These are phyloP conservation scores for Entelurus aequoreus DNA, from an alignment of 2,113 vertebrate genomes.

Conservation along the genomic window DNA sequence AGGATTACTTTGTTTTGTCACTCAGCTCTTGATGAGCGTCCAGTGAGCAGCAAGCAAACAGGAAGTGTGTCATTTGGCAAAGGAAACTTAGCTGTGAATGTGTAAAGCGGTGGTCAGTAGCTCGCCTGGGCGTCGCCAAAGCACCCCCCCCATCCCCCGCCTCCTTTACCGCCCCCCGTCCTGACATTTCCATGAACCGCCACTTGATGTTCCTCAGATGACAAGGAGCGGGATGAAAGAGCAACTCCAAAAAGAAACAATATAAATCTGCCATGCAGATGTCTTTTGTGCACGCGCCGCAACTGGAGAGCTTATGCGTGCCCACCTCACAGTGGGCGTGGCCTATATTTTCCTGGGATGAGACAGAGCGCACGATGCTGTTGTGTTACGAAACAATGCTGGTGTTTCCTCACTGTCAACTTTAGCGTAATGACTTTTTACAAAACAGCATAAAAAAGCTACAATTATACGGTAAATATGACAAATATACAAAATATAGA, in stretches of 20 bases:
- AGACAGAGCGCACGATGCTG: not conserved
- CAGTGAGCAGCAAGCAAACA: too few species aligned
- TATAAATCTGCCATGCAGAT: slow-evolving; percentile 59
- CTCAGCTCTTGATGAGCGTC: too few species aligned
- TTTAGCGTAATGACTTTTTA: too few species aligned
- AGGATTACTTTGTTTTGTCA: too few species aligned
- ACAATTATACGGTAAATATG: too few species aligned
- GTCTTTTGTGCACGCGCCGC: slow-evolving; percentile 21
- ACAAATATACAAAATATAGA: too few species aligned
- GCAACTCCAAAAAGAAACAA: slow-evolving; percentile 37
- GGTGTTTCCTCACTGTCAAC: too few species aligned
- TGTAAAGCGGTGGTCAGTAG: not conserved
- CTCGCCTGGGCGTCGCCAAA: not conserved
- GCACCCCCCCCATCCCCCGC: not conserved
- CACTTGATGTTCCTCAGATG: slow-evolving; percentile 54
- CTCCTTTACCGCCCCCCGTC: slow-evolving; percentile 4
- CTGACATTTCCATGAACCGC: slow-evolving; percentile 54
- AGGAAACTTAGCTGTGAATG: not conserved
- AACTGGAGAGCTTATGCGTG: not conserved
- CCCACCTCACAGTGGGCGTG: not conserved
- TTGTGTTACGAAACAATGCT: too few species aligned
- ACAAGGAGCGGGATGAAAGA: slow-evolving; percentile 42
- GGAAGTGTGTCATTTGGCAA: too few species aligned
- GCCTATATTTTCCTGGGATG: not conserved
- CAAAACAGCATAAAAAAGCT: too few species aligned